A percentile compares a stretch with the other conserved stretches of the same genome.
These are phyloP conservation scores for Malacoraja senta DNA, from an alignment of 2,797 vertebrate genomes.

Conservation along the genomic window DNA sequence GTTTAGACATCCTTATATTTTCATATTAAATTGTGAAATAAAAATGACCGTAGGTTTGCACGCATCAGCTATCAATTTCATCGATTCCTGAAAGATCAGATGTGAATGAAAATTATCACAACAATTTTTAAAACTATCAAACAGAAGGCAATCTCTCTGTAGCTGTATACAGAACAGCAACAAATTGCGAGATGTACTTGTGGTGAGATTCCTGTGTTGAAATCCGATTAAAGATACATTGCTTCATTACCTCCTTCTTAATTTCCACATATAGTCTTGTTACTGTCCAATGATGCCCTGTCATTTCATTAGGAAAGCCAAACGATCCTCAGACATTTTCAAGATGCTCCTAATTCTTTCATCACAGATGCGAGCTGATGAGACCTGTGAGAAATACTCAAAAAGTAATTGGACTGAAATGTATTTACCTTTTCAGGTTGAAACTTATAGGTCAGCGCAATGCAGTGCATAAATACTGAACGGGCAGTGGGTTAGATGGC, in stretches of 20 bases:
- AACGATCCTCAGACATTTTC: background rate
- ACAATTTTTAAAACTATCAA: background rate
- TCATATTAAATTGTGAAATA: background rate
- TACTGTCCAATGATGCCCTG: too few species aligned
- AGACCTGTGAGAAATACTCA: background rate
- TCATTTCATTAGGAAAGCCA: background rate
- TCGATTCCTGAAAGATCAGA: background rate
- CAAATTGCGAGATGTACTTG: background rate
- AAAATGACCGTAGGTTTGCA: background rate
- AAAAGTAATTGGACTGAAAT: background rate
- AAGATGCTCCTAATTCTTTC: background rate
- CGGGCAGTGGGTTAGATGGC: too few species aligned
- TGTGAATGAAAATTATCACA: background rate
- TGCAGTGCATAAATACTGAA: too few species aligned
- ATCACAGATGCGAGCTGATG: background rate
- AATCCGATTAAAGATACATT: background rate
- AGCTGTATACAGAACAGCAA: background rate
- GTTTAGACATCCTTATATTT: background rate
- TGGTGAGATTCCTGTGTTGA: background rate
- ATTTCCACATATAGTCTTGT: background rate
- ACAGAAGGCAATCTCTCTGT: background rate
- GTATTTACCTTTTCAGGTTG: too few species aligned
- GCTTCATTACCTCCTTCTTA: background rate
- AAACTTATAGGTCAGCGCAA: too few species aligned
- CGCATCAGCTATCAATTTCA: background rate